Evolutionary conservation across 2,113 vertebrate species (phyloP).

Genomic region (Corythaeola cristata): DNA sequence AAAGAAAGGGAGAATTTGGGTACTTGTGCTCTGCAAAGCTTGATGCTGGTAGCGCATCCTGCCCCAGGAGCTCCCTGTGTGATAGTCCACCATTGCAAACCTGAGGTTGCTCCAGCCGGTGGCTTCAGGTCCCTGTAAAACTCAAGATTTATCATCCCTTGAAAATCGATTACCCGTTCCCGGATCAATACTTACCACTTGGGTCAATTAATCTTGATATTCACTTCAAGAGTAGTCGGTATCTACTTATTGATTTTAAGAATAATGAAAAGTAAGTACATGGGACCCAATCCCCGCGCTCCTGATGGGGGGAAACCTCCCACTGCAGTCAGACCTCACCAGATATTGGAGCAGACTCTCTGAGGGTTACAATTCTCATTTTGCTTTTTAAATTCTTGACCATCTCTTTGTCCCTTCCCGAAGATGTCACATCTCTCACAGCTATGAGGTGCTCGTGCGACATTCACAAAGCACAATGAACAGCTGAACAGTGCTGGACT

Average conservation of each 20-base stretch:
- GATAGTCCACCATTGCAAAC: background rate
- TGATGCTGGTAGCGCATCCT: background rate
- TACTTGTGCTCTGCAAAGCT: background rate
- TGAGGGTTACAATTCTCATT: background rate
- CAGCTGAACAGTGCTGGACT: background rate
- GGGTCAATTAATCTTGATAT: slow-evolving; percentile 75
- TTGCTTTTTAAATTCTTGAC: background rate
- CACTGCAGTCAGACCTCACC: background rate
- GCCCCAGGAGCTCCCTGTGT: fast-evolving
- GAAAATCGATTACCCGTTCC: slow-evolving; percentile 51
- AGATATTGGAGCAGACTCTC: background rate
- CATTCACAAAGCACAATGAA: background rate
- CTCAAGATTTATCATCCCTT: slow-evolving; percentile 57
- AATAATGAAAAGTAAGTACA: slow-evolving; percentile 69
- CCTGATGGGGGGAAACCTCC: background rate
- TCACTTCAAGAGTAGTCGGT: slow-evolving; percentile 64
- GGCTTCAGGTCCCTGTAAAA: slow-evolving; percentile 31
- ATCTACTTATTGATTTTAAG: slow-evolving; percentile 72
- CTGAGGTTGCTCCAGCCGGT: background rate
- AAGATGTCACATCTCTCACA: background rate
- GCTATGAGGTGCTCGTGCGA: fast-evolving
- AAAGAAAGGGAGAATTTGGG: background rate
- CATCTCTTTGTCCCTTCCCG: background rate
- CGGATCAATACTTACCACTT: slow-evolving; percentile 69
- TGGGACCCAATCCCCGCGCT: background rate